These are phyloP conservation scores for Lepidochitona cinerea DNA, from an alignment of 2,888 invertebrate genomes.

Conservation along the genomic window DNA sequence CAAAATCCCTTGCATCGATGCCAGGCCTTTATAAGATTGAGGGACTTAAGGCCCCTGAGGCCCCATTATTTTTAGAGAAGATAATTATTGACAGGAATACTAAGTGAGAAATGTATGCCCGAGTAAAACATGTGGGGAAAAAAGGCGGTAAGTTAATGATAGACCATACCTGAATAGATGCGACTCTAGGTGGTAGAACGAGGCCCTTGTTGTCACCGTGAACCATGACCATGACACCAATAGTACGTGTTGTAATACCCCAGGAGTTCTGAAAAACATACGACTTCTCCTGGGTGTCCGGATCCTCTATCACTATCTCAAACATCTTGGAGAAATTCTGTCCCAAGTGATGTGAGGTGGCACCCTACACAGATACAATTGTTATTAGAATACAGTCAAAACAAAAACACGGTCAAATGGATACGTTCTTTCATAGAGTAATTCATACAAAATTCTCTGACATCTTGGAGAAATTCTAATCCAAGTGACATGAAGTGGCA, in stretches of 20 bases:
- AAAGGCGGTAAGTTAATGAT: too few species aligned
- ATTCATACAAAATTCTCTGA: too few species aligned
- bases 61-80: too few species aligned
- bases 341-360: conserved; percentile 97
- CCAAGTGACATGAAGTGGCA: conserved; percentile 97
- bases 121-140: too few species aligned
- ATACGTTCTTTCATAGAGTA: too few species aligned
- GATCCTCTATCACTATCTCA: conserved; percentile 95
- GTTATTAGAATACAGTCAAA: too few species aligned
- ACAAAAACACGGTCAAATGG: too few species aligned
- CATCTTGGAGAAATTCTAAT: conserved; percentile 99
- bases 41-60: too few species aligned
- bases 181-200: conserved; percentile 94
- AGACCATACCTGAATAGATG: conserved; percentile 82
- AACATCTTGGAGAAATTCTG: conserved; percentile 99
- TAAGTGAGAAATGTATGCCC: too few species aligned
- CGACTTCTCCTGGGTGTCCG: conserved; percentile 80
- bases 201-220: conserved; percentile 98
- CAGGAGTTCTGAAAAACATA: conserved; percentile 97
- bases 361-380: conserved; percentile 76
- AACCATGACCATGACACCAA: conserved; percentile 83
- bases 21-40: too few species aligned
- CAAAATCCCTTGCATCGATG: too few species aligned
- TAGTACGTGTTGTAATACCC: conserved; percentile 97
- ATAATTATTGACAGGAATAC: too few species aligned